Evolutionary conservation across 2,888 invertebrate species (phyloP), one percentile per base, ranked within the genome.

Genomic region (Blastobasis lacticolella): DNA sequence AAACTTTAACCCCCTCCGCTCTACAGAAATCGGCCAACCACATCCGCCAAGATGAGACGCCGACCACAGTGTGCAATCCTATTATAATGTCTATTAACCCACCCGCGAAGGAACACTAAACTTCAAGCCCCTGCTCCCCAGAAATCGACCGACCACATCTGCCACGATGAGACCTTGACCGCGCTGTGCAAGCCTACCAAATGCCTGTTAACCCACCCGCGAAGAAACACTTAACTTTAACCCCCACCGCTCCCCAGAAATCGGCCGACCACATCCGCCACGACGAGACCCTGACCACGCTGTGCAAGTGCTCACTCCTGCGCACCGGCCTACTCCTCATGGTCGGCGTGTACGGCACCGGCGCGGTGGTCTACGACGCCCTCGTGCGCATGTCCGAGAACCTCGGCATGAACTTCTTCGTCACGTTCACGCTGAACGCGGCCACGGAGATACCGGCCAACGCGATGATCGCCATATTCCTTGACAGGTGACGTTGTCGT

Each of bases 401-500:
- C 0, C 70, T 87, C 8, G 87, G 87, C 0, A 66, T 82, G 6
- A 77, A 87, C 66, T 86, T 86, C 76, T 87, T 86, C 65, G 69
- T 87, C 61, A 78, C 85, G 0, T 87, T 87, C 62, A 82, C 86
- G 0, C 55, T 87, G 40, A 79, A 85, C 0, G 84, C 86, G 0
- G 82, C 80, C 0, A 85, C 86, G 1, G 87, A 87, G 63, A 82
- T 87, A 57, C 87, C 87, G 0, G 82, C 85, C 0, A 78, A 84
- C 1, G 77, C 78, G 1, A 51, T 86, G 45, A 55, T 86, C 46
- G 81, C 84, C 1, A 58, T 78, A 1, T 56, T 84, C 0, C 65
- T 87, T 9, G 87, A 87, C 54, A 81, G 71, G 87, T 86, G 50
- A 63, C 66, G 46, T 5, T 40, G 9, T 4, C 23, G 23, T 1